Base-by-base conservation (phyloP, 2,113 vertebrate species). In the Microcebus griseorufus region DNA sequence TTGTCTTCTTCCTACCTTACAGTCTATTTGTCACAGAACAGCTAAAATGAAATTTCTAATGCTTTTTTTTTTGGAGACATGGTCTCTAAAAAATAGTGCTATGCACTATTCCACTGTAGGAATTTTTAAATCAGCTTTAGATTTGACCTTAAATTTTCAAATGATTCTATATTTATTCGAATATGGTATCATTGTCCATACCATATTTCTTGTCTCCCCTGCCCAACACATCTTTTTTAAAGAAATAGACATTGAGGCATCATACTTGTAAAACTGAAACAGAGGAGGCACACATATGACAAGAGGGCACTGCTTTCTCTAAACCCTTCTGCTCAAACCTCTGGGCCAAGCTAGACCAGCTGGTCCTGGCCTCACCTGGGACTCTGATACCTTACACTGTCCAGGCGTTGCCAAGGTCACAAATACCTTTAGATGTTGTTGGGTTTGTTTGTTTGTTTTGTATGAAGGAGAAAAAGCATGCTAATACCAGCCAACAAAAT, bases 101-200 rank as follows among this genome's bases (percentile, higher is more conserved):
- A 22, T 58, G 6, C 55, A 58, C 55, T 8, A 22, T 58, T 58
- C 23, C 4, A 93, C 76, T 70, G 4, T 9, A 67, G 32, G 62
- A n/a, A 73, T 78, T 90, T 80, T 75, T 72, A 39, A 80, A 14
- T 80, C 90, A 88, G 37, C 65, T 58, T 93, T 53, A 85, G 48
- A 85, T 93, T 84, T 75, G 45, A 76, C 32, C 10, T 85, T 69
- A 88, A 70, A 62, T 86, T 37, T 87, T 51, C 83, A 94, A 90
- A 83, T 53, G 37, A 83, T 64, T 79, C 60, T 58, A 5, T 64
- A 72, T 76, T 85, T 81, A 62, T 78, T 70, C 20, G 17, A 89
- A 62, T 64, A 81, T 92, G 79, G 91, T 75, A 60, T 69, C 32
- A 53, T 73, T 23, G 8, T 65, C 16, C 53, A 69, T 5, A 25